Base-by-base conservation (phyloP, 1,140 invertebrate genomes). In the Glossosoma conforme region DNA sequence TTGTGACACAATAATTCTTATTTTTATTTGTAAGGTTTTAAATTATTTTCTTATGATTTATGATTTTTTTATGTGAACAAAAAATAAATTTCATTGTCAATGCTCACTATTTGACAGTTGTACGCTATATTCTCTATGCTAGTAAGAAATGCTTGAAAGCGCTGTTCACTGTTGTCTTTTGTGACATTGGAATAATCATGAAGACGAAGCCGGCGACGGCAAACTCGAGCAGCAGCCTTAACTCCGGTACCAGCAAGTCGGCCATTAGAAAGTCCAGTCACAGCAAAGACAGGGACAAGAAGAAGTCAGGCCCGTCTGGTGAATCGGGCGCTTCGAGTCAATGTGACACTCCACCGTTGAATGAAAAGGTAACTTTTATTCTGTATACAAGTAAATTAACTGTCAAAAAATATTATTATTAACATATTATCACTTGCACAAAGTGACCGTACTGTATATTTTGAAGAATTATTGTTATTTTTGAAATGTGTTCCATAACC, bases 241-340 rank as follows among this genome's bases (percentile, higher is more conserved):
- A 50, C 36, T 50, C 48, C 36, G 32, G 37, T 13, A 24, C 30
- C 28, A 50, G 40, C 18, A 50, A 43, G 36, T 50, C 48, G 9
- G 20, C 21, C 13, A 36, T 14, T 17, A 43, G 40, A 13, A 50
- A 43, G 15, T 43, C 38, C 3, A 50, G 48, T 43, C 38, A 50
- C 20, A 43, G 40, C 28, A 42, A 22, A 50, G 71, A 74, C 60
- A 68, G 65, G 66, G 70, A 66, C 47, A 72, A 70, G 52, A 64
- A 66, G 3, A 41, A 40, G 36, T 47, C 44, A 14, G 61, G 66
- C 15, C 63, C 67, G 13, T 70, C 69, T 3, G 45, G 41, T 1
- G 71, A 74, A 60, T 70, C 69, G 40, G 69, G 68, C 38, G 69
- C 68, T 36, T 70, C 70, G 18, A 74, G 69, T 57, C 67, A 72